A percentile compares a stretch with the other conserved stretches of the same genome.
Conservation (phyloP, 2,797 vertebrate genomes). For the Enteromius viviparus region DNA sequence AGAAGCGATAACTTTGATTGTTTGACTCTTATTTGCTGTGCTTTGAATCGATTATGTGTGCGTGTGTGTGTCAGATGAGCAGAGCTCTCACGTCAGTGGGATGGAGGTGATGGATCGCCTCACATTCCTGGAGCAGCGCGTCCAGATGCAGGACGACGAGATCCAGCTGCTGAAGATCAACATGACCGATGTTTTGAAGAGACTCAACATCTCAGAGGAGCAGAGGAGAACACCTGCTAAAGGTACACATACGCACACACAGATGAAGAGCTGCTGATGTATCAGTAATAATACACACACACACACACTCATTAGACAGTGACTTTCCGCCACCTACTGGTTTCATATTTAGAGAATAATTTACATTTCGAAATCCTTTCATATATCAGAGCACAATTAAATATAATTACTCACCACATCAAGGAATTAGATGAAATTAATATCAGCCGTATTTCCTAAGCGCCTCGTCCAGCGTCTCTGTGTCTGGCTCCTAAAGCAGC, state of each 20-base stretch:
- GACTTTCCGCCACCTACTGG: neutral
- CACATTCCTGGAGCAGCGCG: conserved; percentile 93
- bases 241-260: neutral
- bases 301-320: no score
- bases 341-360: no score
- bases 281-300: no score
- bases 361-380: no score
- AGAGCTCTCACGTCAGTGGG: conserved; percentile 88
- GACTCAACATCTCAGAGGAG: conserved; percentile 91
- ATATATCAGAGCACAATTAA: no score
- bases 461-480: conserved; percentile 87
- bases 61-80: conserved; percentile 81
- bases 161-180: conserved; percentile 95
- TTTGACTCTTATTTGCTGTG: neutral
- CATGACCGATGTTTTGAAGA: conserved; percentile 92
- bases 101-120: conserved; percentile 93
- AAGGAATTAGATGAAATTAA: no score
- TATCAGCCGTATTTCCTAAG: conserved; percentile 41
- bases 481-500: conserved; percentile 82
- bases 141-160: conserved; percentile 98
- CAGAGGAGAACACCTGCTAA: conserved; percentile 65
- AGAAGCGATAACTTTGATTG: neutral
- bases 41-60: neutral
- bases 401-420: no score
- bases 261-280: no score